Conservation (phyloP, 2,113 vertebrate species). For the Macrotus californicus region DNA sequence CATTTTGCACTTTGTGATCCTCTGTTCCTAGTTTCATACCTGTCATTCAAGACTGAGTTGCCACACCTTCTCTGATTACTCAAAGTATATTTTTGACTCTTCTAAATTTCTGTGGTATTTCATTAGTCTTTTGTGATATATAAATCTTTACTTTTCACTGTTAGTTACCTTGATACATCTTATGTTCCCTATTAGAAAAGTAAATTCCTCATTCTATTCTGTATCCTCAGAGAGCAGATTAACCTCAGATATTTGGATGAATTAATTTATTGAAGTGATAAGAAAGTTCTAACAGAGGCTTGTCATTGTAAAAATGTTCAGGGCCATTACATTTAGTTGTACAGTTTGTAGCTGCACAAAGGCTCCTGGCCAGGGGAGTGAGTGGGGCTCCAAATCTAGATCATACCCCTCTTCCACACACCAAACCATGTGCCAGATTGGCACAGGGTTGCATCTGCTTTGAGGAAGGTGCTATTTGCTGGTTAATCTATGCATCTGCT, state of each 20-base stretch:
- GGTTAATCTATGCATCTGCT: not conserved
- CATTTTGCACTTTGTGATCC: not conserved
- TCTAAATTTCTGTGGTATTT: not conserved
- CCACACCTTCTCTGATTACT: not conserved
- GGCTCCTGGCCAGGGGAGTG: not conserved
- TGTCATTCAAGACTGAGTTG: not conserved
- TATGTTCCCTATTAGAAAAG: not conserved
- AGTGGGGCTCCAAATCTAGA: not conserved
- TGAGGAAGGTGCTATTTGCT: not conserved
- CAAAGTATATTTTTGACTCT: not conserved
- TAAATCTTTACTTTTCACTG: not conserved
- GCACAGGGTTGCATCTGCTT: not conserved
- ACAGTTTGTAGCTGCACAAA: not conserved
- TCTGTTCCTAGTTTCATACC: not conserved
- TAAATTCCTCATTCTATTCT: not conserved
- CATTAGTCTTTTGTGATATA: not conserved
- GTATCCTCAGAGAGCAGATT: not conserved
- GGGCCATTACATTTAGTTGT: not conserved
- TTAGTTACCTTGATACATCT: not conserved
- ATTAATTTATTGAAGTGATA: not conserved
- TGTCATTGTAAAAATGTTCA: not conserved
- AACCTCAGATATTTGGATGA: not conserved
- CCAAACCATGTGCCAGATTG: not conserved
- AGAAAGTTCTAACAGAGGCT: not conserved
- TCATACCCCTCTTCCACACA: not conserved